Base-by-base conservation (phyloP, 2,888 invertebrate genomes). In the Pammene aurita region DNA sequence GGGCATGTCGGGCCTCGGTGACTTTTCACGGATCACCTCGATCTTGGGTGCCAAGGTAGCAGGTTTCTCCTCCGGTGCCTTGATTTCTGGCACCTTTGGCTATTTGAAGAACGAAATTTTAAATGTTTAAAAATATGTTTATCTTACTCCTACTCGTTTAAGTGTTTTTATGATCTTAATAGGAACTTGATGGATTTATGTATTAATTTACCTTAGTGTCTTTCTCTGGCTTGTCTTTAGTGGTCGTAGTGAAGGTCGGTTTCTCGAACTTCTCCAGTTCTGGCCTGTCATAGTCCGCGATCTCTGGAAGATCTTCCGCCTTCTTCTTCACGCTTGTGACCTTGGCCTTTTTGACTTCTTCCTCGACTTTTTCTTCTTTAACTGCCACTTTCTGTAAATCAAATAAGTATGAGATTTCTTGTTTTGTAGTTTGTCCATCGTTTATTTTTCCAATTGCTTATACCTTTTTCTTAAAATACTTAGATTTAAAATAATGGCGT, bases 21-120 rank as follows among this genome's bases (percentile, higher is more conserved):
- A 95, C 80, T 94, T 96, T 82, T 97, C 97, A 71, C 95, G 95
- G 76, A 96, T 96, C 41, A 98, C 97, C 86, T 97, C 97, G 82
- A 98, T 97, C 88, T 96, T 97, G 10, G 97, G 97, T 70, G 96
- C 95, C 58, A 58, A 26, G 9, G n/a, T 26, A 57, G 94, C 94
- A 9, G 80, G 83, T 46, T 87, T 89, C 57, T 89, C 88, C 48
- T 93, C 93, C 0, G 95, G 95, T 57, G 95, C 94, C 77, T 95
- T 95, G 76, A 96, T 96, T 90, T 95, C 95, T 2, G 96, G 95
- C 75, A 94, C 91, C 77, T 93, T 92, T 74, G 93, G 93, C 79
- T 80, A 55, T 56, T 71, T 26, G 67, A 67, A 71, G 74, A 56
- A 64, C 13, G 41, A 13, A 5, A 46, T 41, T 57, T 57, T 18